A percentile compares a stretch with the other conserved stretches of the same genome.
Conservation (phyloP, 2,888 invertebrate genomes). For the Itoplectis maculator region DNA sequence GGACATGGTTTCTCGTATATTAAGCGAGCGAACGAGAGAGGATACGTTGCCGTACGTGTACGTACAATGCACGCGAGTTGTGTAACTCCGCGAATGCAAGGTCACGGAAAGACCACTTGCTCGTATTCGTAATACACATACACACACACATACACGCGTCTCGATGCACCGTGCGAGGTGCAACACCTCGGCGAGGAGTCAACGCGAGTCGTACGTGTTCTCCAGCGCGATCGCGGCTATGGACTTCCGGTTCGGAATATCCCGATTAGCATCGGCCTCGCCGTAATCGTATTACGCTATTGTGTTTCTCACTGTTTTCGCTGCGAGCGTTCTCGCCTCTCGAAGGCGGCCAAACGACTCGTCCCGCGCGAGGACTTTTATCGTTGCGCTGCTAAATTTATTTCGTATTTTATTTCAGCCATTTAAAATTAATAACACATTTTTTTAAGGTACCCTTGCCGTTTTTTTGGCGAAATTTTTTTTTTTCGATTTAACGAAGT, state of each 20-base stretch:
- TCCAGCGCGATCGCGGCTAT: background rate
- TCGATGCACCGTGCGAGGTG: slow-evolving; percentile 4
- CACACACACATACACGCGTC: background rate
- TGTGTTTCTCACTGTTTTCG: slow-evolving; percentile 6
- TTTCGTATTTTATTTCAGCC: too few species aligned
- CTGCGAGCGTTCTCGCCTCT: background rate
- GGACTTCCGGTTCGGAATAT: slow-evolving; percentile 62
- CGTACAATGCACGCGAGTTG: slow-evolving; percentile 59
- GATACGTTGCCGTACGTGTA: slow-evolving; percentile 21
- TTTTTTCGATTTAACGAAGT: too few species aligned
- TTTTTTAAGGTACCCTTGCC: too few species aligned
- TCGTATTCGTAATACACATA: slow-evolving; percentile 44
- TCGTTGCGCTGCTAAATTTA: too few species aligned
- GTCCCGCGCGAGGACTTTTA: background rate
- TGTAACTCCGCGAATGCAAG: slow-evolving; percentile 61
- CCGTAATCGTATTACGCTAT: slow-evolving; percentile 57
- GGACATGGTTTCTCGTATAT: slow-evolving; percentile 45
- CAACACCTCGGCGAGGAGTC: slow-evolving; percentile 24
- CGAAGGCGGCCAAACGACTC: slow-evolving; percentile 20
- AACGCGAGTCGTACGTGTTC: slow-evolving; percentile 16
- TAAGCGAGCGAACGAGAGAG: slow-evolving; percentile 30
- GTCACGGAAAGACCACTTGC: slow-evolving; percentile 56
- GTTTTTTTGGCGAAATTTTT: too few species aligned
- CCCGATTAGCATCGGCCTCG: slow-evolving; percentile 62
- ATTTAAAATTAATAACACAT: too few species aligned